These are phyloP conservation scores for Larimichthys polyactis DNA, from an alignment of 2,113 vertebrate species.

Conservation along the genomic window DNA sequence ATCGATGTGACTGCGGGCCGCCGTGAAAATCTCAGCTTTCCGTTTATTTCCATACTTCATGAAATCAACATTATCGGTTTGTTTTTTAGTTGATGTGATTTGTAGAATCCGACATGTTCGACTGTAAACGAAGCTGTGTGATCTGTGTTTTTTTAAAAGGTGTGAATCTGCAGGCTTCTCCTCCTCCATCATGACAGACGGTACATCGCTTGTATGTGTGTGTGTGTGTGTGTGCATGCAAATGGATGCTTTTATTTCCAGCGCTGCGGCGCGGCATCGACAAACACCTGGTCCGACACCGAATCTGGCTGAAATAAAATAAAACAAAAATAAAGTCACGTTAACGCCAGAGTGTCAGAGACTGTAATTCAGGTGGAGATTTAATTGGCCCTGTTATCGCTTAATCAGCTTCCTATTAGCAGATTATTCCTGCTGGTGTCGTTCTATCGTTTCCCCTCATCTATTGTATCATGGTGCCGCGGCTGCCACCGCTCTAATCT, in stretches of 20 bases:
- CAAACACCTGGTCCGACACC: not conserved
- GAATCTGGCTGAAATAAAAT: not conserved
- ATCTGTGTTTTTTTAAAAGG: not conserved
- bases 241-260: constrained; percentile 18
- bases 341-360: constrained; percentile 12
- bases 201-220: too few species aligned
- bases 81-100: not conserved
- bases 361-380: constrained; percentile 65
- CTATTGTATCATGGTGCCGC: constrained; percentile 30
- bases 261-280: not conserved
- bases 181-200: not conserved
- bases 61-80: not conserved
- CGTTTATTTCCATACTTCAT: not conserved
- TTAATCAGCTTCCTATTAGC: constrained; percentile 72
- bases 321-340: not conserved
- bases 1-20: not conserved
- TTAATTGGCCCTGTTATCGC: constrained; percentile 75
- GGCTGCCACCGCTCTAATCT: constrained; percentile 51
- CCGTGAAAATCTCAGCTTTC: not conserved
- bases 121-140: not conserved
- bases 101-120: not conserved
- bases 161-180: constrained; percentile 3
- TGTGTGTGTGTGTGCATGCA: not conserved
- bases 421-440: constrained; percentile 69
- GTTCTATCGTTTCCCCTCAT: constrained; percentile 64